Base-by-base conservation (phyloP, 1,140 invertebrate species). In the Ericerus pela region DNA sequence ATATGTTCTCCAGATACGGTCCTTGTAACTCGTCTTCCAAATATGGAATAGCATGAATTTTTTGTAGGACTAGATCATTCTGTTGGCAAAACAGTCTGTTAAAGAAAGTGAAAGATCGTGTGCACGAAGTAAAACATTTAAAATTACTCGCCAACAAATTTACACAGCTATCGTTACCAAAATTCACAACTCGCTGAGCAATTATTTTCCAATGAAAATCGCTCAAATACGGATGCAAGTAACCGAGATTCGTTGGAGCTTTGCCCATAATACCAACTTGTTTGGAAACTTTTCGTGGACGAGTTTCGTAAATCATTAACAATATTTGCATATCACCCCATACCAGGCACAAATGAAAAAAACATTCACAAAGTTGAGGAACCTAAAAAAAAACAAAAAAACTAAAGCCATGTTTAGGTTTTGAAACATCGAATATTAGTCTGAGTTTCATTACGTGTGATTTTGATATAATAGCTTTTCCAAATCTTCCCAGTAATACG, bases 321-420 rank as follows among this genome's bases (percentile, higher is more conserved):
- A 54, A 11, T 20, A 54, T 36, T 54, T 54, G 29, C 4, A 54
- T 36, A 11, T 54, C 53, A 11, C 53, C 53, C 53, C 53, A 54
- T 6, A 20, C 26, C 8, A 16, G 37, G 26, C 53, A 36, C 2
- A 36, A 20, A n/a, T 36, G 53, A 2, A 54, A 22, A 36, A 11
- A 54, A 8, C 29, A 12, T 18, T 33, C 53, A 29, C 33, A 36
- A 22, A 54, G n/a, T 24, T 36, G 33, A 2, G 29, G 14, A 54
- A 16, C 6, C 53, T 54, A 20, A 11, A 51, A 51, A 22, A 27
- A 20, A 51, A 16, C 14, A 8, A 22, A 43, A 22, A 43, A 22
- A 10, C 20, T 22, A 43, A 16, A 43, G 41, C 30, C 30, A 33
- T 33, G 30, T 33, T 33, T 33, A 8, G 30, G n/a, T 33, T 33